These are phyloP conservation scores for Heloderma charlesbogerti DNA, from an alignment of 2,113 vertebrate species.

Conservation along the genomic window DNA sequence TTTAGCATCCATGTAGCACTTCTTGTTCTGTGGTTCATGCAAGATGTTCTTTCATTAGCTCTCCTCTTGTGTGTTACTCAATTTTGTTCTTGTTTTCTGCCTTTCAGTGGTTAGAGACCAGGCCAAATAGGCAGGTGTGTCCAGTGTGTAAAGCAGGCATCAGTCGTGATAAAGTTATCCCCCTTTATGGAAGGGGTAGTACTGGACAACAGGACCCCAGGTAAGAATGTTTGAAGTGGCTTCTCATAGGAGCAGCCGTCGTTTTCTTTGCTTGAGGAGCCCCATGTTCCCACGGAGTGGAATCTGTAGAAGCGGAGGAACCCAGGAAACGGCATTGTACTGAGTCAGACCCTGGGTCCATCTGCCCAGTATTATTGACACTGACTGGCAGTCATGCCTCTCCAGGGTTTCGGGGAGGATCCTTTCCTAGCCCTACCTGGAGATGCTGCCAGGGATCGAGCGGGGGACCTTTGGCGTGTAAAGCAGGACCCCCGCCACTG, in stretches of 20 bases:
- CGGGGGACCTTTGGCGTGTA: no score
- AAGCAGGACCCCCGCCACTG: no score
- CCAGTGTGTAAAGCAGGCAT: slow-evolving; percentile 99
- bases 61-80: not conserved
- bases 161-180: slow-evolving; percentile 98
- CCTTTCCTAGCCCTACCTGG: no score
- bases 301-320: not conserved
- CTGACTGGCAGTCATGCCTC: no score
- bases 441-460: no score
- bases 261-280: not conserved
- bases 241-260: not conserved
- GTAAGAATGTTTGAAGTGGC: slow-evolving; percentile 72
- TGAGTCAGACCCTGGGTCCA: no score
- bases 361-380: no score
- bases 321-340: no score
- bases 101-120: slow-evolving; percentile 94
- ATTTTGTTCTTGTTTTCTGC: slow-evolving; percentile 38
- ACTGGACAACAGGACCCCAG: slow-evolving; percentile 97
- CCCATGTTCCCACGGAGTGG: not conserved
- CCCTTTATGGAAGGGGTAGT: slow-evolving; percentile 95
- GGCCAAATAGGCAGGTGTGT: slow-evolving; percentile 97
- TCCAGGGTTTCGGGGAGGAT: no score
- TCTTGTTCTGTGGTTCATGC: not conserved
- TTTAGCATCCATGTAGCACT: not conserved
- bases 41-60: not conserved